Conservation (phyloP, 1,140 invertebrate species). For the Hyposmocoma kahamanoa region DNA sequence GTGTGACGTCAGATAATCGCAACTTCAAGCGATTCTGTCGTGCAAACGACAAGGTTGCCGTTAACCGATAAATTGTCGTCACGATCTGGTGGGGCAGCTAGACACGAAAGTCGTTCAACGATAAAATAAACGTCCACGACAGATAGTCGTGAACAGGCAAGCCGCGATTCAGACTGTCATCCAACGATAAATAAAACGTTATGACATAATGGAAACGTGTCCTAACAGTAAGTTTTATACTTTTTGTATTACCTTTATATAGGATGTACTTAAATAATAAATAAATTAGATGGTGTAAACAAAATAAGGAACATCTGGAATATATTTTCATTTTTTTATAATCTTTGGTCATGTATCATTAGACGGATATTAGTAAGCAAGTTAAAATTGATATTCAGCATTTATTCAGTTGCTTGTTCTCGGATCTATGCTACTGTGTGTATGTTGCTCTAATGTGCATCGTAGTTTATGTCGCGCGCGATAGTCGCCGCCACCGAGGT, state of each 20-base stretch:
- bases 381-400: not conserved
- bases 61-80: too few species aligned
- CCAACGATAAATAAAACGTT: too few species aligned
- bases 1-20: too few species aligned
- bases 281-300: not conserved
- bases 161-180: too few species aligned
- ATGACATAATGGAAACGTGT: not conserved
- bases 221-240: not conserved
- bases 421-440: constrained; percentile 21
- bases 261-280: not conserved
- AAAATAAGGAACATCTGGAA: not conserved
- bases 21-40: too few species aligned
- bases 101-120: too few species aligned
- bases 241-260: not conserved
- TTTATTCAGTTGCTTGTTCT: not conserved
- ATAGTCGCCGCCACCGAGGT: constrained; percentile 59
- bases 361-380: too few species aligned
- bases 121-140: too few species aligned
- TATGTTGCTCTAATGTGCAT: constrained; percentile 48
- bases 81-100: too few species aligned
- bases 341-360: too few species aligned
- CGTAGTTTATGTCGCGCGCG: constrained; percentile 62
- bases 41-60: too few species aligned
- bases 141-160: too few species aligned
- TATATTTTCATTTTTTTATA: not conserved